These are phyloP conservation scores for Laterallus jamaicensis DNA, from an alignment of 2,113 vertebrate genomes.

Conservation along the genomic window DNA sequence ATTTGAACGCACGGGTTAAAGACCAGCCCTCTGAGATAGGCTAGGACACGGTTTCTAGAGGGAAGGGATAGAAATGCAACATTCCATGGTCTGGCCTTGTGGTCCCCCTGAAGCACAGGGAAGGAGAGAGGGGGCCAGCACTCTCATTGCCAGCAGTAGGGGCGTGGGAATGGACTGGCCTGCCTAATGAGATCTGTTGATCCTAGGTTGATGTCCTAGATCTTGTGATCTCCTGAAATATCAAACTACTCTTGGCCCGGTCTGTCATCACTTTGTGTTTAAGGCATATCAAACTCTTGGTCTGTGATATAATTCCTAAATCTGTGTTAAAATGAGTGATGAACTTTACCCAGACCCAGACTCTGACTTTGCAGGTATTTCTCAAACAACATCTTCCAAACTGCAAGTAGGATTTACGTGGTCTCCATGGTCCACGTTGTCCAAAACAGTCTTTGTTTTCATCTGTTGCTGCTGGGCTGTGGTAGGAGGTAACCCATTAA, in stretches of 20 bases:
- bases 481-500: background rate
- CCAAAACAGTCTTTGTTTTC: background rate
- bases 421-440: background rate
- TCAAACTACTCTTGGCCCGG: background rate
- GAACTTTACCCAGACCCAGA: background rate
- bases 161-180: background rate
- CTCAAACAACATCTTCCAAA: background rate
- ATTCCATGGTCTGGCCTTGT: rapidly evolving
- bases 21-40: background rate
- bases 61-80: background rate
- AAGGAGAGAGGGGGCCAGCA: background rate
- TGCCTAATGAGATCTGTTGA: background rate
- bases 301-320: background rate
- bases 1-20: background rate
- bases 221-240: background rate
- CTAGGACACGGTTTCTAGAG: background rate
- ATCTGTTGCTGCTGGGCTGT: background rate
- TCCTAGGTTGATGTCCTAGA: too few relatives aligned
- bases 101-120: background rate
- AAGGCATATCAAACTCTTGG: background rate
- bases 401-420: background rate
- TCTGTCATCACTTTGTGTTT: background rate
- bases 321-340: rapidly evolving
- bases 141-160: background rate
- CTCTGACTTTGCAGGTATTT: background rate